Conservation (phyloP, 2,113 vertebrate genomes). For the Ciconia boyciana region DNA sequence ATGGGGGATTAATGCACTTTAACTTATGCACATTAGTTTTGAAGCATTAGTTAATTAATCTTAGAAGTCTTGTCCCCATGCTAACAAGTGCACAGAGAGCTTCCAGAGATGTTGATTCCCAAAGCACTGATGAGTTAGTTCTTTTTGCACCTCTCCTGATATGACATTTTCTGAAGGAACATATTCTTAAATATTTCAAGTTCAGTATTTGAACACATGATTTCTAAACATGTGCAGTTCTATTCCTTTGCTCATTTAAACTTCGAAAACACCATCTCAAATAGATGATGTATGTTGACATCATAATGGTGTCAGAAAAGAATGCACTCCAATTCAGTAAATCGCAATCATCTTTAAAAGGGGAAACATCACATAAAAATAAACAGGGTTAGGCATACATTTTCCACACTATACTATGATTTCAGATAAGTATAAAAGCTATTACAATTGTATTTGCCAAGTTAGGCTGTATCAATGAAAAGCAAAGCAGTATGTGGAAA, state of each 20-base stretch:
- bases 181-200: not conserved
- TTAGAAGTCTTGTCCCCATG: not conserved
- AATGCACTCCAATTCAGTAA: not conserved
- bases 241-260: not conserved
- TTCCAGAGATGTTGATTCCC: not conserved
- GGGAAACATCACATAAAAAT: not conserved
- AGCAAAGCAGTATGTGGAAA: conserved; percentile 13
- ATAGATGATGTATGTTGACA: not conserved
- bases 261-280: not conserved
- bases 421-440: conserved; percentile 14
- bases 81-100: not conserved
- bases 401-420: not conserved
- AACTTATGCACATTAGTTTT: not conserved
- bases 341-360: not conserved
- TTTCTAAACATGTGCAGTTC: not conserved
- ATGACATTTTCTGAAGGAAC: not conserved
- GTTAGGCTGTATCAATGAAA: not conserved
- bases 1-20: not conserved
- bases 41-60: conserved; percentile 12
- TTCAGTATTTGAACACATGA: not conserved
- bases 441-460: not conserved
- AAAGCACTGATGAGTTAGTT: not conserved
- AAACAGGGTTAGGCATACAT: not conserved
- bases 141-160: not conserved
- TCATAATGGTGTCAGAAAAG: not conserved